A percentile compares a stretch with the other conserved stretches of the same genome.
These are phyloP conservation scores for Thalassaphorura encarpata DNA, from an alignment of 1,140 invertebrate genomes.

Conservation along the genomic window DNA sequence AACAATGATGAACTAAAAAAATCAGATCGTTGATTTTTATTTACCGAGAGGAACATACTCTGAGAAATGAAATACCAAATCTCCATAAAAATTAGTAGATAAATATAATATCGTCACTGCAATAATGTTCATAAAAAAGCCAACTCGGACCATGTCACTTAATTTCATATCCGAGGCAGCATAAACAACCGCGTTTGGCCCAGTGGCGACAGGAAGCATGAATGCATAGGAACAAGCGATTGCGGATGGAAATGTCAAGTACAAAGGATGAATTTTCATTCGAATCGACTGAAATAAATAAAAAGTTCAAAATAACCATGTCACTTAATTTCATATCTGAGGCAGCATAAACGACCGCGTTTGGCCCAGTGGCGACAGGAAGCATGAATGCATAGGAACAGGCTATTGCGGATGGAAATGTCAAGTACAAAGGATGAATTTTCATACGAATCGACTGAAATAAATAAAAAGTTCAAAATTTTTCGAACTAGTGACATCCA, in stretches of 20 bases:
- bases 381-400: slow-evolving; percentile 66
- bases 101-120: slow-evolving; percentile 55
- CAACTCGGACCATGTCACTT: slow-evolving; percentile 37
- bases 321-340: slow-evolving; percentile 49
- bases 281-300: too few relatives aligned
- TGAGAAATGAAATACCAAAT: too few relatives aligned
- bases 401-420: slow-evolving; percentile 66
- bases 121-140: slow-evolving; percentile 65
- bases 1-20: too few relatives aligned
- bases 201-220: slow-evolving; percentile 46
- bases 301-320: too few relatives aligned
- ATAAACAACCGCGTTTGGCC: slow-evolving; percentile 55
- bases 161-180: slow-evolving; percentile 35
- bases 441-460: slow-evolving; percentile 48
- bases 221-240: slow-evolving; percentile 46
- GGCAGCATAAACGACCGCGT: slow-evolving; percentile 73
- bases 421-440: slow-evolving; percentile 72
- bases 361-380: slow-evolving; percentile 83
- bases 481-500: too few relatives aligned
- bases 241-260: slow-evolving; percentile 73
- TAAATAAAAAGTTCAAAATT: too few relatives aligned
- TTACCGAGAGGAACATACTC: too few relatives aligned
- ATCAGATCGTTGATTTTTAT: too few relatives aligned
- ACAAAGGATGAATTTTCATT: slow-evolving; percentile 66
- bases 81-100: too few relatives aligned